These are phyloP conservation scores for Tapirus indicus DNA, from an alignment of 2,797 vertebrate species.

Conservation along the genomic window DNA sequence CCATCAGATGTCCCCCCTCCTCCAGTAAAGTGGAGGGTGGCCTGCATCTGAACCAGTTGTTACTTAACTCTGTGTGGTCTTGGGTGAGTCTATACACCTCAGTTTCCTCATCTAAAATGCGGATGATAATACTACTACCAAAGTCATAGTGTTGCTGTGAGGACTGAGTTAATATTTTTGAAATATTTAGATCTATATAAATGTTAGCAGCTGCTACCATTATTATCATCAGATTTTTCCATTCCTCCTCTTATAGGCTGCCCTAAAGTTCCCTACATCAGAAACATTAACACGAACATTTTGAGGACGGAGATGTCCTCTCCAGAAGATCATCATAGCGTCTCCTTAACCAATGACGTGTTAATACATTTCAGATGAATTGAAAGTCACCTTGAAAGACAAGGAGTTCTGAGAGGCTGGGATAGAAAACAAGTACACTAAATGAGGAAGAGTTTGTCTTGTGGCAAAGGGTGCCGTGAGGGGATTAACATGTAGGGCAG, in stretches of 20 bases:
- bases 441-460: not conserved
- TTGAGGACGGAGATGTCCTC: not conserved
- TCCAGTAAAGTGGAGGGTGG: not conserved
- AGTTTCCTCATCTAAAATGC: not conserved
- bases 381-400: constrained; percentile 1
- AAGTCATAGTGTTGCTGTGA: not conserved
- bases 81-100: not conserved
- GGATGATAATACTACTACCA: not conserved
- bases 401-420: not conserved
- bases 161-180: not conserved
- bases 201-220: not conserved
- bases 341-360: not conserved
- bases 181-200: not conserved
- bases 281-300: not conserved
- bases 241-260: not conserved
- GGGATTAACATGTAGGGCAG: too few species aligned
- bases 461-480: not conserved
- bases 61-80: not conserved
- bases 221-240: not conserved
- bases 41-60: not conserved
- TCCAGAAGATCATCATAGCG: not conserved
- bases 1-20: not conserved
- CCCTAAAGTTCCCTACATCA: not conserved
- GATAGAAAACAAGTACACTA: not conserved
- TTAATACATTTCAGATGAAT: not conserved